These are phyloP conservation scores for Cosmopolites sordidus DNA, from an alignment of 2,888 invertebrate genomes.

Conservation along the genomic window DNA sequence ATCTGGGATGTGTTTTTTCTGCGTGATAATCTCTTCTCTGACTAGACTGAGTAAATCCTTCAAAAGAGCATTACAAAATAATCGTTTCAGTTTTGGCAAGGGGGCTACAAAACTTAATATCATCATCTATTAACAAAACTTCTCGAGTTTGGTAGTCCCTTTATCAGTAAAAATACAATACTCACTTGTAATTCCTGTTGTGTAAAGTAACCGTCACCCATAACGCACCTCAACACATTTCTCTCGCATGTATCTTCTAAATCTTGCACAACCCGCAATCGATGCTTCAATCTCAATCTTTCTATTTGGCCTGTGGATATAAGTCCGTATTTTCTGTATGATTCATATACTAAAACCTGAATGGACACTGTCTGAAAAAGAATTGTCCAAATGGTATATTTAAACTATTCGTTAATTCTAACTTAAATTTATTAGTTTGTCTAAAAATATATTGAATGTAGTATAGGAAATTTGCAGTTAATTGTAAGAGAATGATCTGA, in stretches of 20 bases:
- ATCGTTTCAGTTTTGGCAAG: too few species aligned
- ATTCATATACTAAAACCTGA: conserved; percentile 79
- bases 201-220: conserved; percentile 64
- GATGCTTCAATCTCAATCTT: conserved; percentile 82
- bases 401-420: too few species aligned
- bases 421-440: too few species aligned
- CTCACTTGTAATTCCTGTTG: conserved; percentile 56
- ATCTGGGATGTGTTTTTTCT: conserved; percentile 58
- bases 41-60: conserved; percentile 48
- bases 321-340: conserved; percentile 76
- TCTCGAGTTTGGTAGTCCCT: too few species aligned
- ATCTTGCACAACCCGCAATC: conserved; percentile 86
- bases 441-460: too few species aligned
- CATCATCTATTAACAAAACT: too few species aligned
- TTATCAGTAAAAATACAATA: too few species aligned
- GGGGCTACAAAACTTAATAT: too few species aligned
- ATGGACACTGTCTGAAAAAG: conserved; percentile 66
- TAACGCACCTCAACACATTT: conserved; percentile 84
- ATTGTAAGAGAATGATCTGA: too few species aligned
- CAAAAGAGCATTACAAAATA: conserved; percentile 20
- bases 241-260: conserved; percentile 85
- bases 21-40: conserved; percentile 74
- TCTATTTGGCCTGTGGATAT: conserved; percentile 87
- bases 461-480: too few species aligned
- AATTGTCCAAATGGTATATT: too few species aligned